phyloP scores from a whole-genome alignment of 1,140 invertebrate species.

The Semibalanus balanoides region DNA sequence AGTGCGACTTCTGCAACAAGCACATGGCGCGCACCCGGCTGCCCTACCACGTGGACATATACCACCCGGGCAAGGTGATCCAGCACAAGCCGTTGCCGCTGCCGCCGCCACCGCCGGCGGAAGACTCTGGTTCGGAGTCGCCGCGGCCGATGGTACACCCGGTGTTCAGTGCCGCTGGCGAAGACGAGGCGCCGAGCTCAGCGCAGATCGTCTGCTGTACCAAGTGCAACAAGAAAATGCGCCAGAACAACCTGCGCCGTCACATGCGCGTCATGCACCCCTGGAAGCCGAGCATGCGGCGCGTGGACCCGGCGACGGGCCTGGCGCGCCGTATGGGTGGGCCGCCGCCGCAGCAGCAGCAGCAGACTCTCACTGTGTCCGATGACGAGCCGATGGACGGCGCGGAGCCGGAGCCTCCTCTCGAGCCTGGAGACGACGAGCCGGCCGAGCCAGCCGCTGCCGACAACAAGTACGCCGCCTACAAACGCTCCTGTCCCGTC shows the following conservation, averaged over 20 bases:
- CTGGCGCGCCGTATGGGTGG: neutral
- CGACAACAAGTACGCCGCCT: neutral
- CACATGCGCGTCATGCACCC: slow-evolving; percentile 5
- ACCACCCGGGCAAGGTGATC: slow-evolving; percentile 6
- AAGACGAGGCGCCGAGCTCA: neutral
- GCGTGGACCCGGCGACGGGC: neutral
- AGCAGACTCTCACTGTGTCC: neutral
- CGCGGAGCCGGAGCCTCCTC: no score
- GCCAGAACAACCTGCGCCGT: slow-evolving; percentile 1
- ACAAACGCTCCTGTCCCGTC: neutral
- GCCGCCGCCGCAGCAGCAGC: neutral
- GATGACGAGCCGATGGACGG: neutral
- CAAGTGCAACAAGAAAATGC: slow-evolving; percentile 1
- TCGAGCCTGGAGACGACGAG: neutral
- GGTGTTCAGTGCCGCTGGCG: neutral
- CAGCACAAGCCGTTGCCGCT: neutral
- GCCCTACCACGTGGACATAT: slow-evolving; percentile 3
- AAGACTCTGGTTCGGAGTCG: neutral
- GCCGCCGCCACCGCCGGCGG: neutral
- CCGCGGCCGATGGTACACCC: neutral
- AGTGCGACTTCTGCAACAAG: slow-evolving; percentile 4
- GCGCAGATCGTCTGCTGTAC: neutral
- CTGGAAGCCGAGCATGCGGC: neutral
- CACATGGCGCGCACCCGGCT: slow-evolving; percentile 6
- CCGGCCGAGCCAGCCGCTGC: neutral